A percentile compares a stretch with the other conserved stretches of the same genome.
Conservation (phyloP, 2,888 invertebrate genomes). For the Rotaria sp. region DNA sequence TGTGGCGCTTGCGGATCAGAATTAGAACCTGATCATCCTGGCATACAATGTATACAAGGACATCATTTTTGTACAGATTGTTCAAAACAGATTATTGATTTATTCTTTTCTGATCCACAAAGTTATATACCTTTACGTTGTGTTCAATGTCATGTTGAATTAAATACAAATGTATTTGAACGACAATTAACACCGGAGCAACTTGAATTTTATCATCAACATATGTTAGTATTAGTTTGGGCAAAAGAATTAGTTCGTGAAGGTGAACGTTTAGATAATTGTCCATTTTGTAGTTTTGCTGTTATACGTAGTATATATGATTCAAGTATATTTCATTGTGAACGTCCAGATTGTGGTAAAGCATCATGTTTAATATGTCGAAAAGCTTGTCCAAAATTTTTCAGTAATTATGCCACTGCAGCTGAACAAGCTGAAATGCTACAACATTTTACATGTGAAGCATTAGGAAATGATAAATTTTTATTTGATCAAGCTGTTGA, state of each 20-base stretch:
- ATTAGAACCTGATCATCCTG: neutral
- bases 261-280: neutral
- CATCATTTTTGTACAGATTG: conserved; percentile 10
- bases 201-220: neutral
- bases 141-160: neutral
- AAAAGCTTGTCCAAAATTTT: neutral
- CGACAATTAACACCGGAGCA: neutral
- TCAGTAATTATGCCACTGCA: neutral
- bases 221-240: neutral
- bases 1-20: neutral
- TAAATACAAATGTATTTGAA: neutral
- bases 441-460: neutral
- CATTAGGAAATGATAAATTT: neutral
- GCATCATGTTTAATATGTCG: neutral
- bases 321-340: neutral
- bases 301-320: neutral
- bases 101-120: neutral
- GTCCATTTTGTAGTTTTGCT: conserved; percentile 6
- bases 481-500: neutral
- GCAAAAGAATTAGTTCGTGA: neutral
- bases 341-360: neutral
- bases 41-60: neutral
- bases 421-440: neutral
- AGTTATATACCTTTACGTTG: neutral
- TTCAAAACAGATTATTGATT: neutral